These are phyloP conservation scores for Sisor rabdophorus DNA, from an alignment of 2,113 vertebrate genomes.

Conservation along the genomic window DNA sequence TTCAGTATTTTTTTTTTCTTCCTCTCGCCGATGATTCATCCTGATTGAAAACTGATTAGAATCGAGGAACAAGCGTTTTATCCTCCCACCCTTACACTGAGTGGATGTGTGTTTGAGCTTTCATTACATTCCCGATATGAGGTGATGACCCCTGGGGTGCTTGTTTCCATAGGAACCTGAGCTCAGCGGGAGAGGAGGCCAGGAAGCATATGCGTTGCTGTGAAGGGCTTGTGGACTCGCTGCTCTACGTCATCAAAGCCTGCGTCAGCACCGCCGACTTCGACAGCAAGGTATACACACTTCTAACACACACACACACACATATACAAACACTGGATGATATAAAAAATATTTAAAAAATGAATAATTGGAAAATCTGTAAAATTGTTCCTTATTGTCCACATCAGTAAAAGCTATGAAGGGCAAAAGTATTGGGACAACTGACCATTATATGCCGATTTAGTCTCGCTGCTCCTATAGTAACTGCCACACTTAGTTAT, in stretches of 20 bases:
- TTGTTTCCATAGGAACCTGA: slow-evolving; percentile 81
- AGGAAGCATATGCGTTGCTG: slow-evolving; percentile 93
- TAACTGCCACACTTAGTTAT: no score
- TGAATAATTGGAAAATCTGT: not conserved
- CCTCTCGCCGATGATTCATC: not conserved
- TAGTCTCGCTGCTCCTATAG: no score
- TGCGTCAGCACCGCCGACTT: slow-evolving; percentile 96
- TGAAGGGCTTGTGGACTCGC: slow-evolving; percentile 90
- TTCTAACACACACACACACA: not conserved
- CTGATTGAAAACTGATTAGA: not conserved
- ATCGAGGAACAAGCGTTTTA: not conserved
- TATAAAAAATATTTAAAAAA: not conserved
- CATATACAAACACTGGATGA: not conserved
- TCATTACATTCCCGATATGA: not conserved
- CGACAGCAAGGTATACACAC: slow-evolving; percentile 86
- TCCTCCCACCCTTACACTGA: not conserved
- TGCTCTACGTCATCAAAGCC: slow-evolving; percentile 94
- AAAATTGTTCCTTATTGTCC: no score
- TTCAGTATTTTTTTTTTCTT: not conserved
- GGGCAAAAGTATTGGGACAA: no score
- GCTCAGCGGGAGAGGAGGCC: slow-evolving; percentile 93
- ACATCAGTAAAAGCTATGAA: no score
- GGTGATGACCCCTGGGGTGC: slow-evolving; percentile 13
- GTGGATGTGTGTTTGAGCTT: not conserved
- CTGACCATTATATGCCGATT: no score